Evolutionary conservation across 2,888 invertebrate species (phyloP).

Genomic region (Scaptomyza tumidula): DNA sequence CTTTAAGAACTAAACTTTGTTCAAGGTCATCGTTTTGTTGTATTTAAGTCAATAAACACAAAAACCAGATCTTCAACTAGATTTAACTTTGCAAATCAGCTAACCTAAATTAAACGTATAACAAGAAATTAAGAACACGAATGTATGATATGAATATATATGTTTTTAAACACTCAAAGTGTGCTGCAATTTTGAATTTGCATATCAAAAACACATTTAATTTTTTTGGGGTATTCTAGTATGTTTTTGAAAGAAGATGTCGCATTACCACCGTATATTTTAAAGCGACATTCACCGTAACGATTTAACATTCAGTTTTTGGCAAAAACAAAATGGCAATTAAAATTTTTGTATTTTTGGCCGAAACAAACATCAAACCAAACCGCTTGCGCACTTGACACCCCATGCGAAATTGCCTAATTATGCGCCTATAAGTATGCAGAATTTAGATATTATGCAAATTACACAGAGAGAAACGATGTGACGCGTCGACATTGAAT

Average conservation of each 20-base stretch:
- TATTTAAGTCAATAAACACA: too few relatives aligned
- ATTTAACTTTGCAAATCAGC: too few relatives aligned
- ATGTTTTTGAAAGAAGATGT: not conserved
- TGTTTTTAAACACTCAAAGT: too few relatives aligned
- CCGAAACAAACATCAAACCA: slow-evolving; percentile 26
- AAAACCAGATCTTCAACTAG: too few relatives aligned
- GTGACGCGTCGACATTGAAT: not conserved
- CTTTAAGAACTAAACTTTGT: too few relatives aligned
- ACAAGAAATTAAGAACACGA: too few relatives aligned
- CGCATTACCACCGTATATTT: not conserved
- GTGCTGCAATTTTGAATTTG: too few relatives aligned
- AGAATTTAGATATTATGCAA: slow-evolving; percentile 73
- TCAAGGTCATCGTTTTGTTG: too few relatives aligned
- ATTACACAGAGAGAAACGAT: slow-evolving; percentile 39
- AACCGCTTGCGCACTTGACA: slow-evolving; percentile 26
- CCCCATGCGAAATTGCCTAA: slow-evolving; percentile 51
- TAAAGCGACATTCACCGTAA: not conserved
- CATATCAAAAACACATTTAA: too few relatives aligned
- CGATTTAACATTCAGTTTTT: not conserved
- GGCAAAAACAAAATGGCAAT: slow-evolving; percentile 24
- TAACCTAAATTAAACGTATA: too few relatives aligned
- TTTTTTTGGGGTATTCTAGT: not conserved
- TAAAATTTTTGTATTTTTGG: slow-evolving; percentile 20
- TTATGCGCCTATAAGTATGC: slow-evolving; percentile 68
- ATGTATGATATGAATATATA: too few relatives aligned